Base-by-base conservation (phyloP, 2,888 invertebrate genomes). In the Drosophila paucipuncta region DNA sequence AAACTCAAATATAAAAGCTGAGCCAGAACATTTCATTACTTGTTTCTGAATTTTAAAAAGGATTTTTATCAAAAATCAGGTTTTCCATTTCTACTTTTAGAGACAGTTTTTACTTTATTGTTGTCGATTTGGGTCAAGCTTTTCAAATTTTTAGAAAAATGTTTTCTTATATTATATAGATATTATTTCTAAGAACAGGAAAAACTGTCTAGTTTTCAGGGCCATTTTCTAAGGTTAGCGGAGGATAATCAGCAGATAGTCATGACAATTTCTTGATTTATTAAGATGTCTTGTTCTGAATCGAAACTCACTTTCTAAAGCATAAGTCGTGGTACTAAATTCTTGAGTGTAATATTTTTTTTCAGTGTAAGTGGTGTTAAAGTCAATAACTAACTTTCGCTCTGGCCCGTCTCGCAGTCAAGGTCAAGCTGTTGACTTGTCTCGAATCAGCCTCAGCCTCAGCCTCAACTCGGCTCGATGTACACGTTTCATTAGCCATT, bases 401-500 rank as follows among this genome's bases (percentile, higher is more conserved):
- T 4, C 22, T 25, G 22, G 22, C 22, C 47, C 22, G 7, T 22
- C 33, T 28, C 30, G 39, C 37, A 28, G 11, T 13, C 79, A 77
- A 78, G 79, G 76, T 66, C 77, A 78, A 73, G 65, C 53, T 73
- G 39, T 67, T 73, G 73, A 59, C 67, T 68, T 61, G 37, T 33
- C 64, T 39, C 39, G 13, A 43, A 18, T 39, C 39, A 39, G 39
- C 18, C 18, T 37, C 3, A 18, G 11, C 4, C 41, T 10, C 10
- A 41, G 22, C 7, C 47, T 13, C 47, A 47, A 13, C 47, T 13
- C 18, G 10, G 18, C 39, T 57, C 25, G 47, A 49, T 55, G 57
- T 65, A 57, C 82, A 82, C 67, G 75, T 82, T 82, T 82, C 82
- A 82, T 80, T 82, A 73, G 79, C 72, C 59, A 82, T 70, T 80